Evolutionary conservation across 1,140 invertebrate genomes (phyloP), one percentile per base, ranked within the genome.

Genomic region (Cataglyphis hispanica): DNA sequence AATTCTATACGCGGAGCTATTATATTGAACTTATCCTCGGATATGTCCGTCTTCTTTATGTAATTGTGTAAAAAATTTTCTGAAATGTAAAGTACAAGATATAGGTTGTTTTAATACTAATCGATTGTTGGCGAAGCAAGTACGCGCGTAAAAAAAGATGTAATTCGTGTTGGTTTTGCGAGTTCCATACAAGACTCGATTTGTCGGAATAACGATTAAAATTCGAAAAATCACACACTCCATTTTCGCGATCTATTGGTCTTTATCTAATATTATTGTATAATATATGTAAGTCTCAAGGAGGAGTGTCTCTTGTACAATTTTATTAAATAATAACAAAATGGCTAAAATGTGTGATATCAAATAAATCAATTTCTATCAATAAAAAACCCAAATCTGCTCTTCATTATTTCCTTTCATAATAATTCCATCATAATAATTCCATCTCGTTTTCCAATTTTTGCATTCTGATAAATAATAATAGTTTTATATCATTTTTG

Each of bases 211-310:
- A 60, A 61, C 8, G 63, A 80, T 86, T 76, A 70, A n/a, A n/a
- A n/a, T n/a, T n/a, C 40, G 46, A 67, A 76, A 81, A 85, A 75
- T 16, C 60, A 43, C n/a, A 27, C n/a, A 27, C 46, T 86, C 13
- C 63, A 40, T 34, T 70, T 88, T n/a, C 4, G 46, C 46, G 27
- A 89, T 66, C 16, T 77, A 72, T 75, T 40, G n/a, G 7, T 86
- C 67, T 69, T 89, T 86, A 50, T 78, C 87, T 83, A 89, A 70
- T 53, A 67, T 86, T 53, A 50, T 81, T 81, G 27, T 83, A 72
- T 80, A 69, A 69, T 53, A 64, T 37, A 50, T 46, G 46, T 69
- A 80, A 69, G 63, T 11, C 31, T 5, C 25, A 60, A 53, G 53
- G 50, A 31, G 13, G 31, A 50, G 46, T 19, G 46, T 50, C 46